phyloP scores from a whole-genome alignment of 1,140 invertebrate genomes.

The Asobara japonica region DNA sequence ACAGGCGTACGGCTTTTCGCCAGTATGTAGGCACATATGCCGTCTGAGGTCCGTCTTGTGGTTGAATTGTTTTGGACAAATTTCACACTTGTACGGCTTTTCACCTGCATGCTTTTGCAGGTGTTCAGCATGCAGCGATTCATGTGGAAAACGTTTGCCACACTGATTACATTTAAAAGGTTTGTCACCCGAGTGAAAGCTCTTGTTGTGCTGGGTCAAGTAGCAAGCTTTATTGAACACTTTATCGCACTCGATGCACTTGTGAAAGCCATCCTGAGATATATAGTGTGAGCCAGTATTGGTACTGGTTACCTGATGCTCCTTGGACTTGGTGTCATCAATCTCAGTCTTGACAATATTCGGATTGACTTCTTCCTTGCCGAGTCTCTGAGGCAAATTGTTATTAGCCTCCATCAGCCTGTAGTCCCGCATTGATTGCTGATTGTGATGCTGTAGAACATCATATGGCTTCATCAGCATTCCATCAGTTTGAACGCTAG shows the following conservation, averaged over 20 bases:
- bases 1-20: slow-evolving; percentile 84
- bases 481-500: slow-evolving; percentile 52
- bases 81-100: slow-evolving; percentile 88
- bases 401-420: slow-evolving; percentile 48
- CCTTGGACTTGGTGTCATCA: slow-evolving; percentile 47
- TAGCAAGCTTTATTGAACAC: slow-evolving; percentile 88
- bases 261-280: slow-evolving; percentile 69
- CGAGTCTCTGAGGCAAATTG: slow-evolving; percentile 49
- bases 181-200: slow-evolving; percentile 86
- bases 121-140: slow-evolving; percentile 76
- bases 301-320: slow-evolving; percentile 46
- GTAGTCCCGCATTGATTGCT: background rate
- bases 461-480: slow-evolving; percentile 60
- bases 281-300: slow-evolving; percentile 52
- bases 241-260: slow-evolving; percentile 86
- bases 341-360: slow-evolving; percentile 43
- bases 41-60: slow-evolving; percentile 91
- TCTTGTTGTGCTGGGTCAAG: slow-evolving; percentile 89
- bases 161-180: slow-evolving; percentile 86
- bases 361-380: slow-evolving; percentile 49
- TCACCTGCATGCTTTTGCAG: slow-evolving; percentile 81
- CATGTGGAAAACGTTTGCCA: slow-evolving; percentile 82
- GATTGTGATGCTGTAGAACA: slow-evolving; percentile 28
- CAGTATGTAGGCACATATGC: slow-evolving; percentile 88
- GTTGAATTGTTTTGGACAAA: slow-evolving; percentile 89